Evolutionary conservation across 2,888 invertebrate species (phyloP), one percentile per base, ranked within the genome.

Genomic region (Marronus borbonicus): DNA sequence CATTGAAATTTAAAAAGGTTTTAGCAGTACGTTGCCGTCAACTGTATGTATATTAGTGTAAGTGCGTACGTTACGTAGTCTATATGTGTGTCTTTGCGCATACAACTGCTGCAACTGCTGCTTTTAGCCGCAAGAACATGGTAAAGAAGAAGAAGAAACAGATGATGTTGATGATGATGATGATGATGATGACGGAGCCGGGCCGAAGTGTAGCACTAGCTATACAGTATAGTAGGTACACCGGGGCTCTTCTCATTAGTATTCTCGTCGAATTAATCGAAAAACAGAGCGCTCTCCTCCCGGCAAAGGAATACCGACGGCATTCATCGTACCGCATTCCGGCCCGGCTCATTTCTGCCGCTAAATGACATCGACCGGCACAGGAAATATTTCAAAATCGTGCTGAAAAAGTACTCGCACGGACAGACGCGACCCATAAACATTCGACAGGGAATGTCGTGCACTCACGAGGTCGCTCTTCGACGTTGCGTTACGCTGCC

Each of bases 351-450:
- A 87, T 87, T 87, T 86, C 86, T 84, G 85, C 86, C 86, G 87
- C 86, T 87, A 87, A 87, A 87, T 87, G 87, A 87, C 86, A 85
- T 86, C 87, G 85, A 84, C 83, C 85, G 83, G 85, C 85, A 82
- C 86, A 85, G 86, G 86, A 87, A 86, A 88, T 88, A 88, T 88
- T 88, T 88, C 87, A 87, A 87, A 88, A 88, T 86, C 86, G 86
- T 86, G 82, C 84, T 84, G 86, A 88, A 88, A 87, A 88, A 87
- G 84, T 86, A 85, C 85, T 83, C 85, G 82, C 82, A 83, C 83
- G 83, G 84, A 83, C 85, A 83, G 85, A 84, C 84, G 84, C 85
- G 86, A 86, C 85, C 86, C 86, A 86, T 87, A 87, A 87, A 87
- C 87, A 87, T 87, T 85, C 85, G 82, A 81, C 80, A 80, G 82